Evolutionary conservation across 2,888 invertebrate genomes (phyloP).

Genomic region (Belgica antarctica): DNA sequence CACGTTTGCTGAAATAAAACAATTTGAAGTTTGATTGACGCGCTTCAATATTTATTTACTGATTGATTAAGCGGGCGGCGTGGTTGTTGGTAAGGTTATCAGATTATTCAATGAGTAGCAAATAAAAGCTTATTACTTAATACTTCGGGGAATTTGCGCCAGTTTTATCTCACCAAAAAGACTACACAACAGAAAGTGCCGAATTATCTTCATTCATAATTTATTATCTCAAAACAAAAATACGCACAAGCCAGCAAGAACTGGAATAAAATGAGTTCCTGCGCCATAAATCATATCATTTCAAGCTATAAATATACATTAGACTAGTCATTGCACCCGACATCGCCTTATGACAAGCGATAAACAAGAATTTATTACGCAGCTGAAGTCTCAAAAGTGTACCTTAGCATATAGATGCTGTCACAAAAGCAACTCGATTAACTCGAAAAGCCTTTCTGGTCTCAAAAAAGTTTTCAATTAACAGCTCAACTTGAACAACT

Average conservation of each 20-base stretch:
- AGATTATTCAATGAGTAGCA: not conserved
- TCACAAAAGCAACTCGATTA: too few relatives aligned
- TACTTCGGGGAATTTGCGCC: not conserved
- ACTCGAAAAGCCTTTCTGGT: too few relatives aligned
- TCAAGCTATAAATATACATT: constrained; percentile 30
- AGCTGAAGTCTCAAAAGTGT: constrained; percentile 13
- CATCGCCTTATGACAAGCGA: not conserved
- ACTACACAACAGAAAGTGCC: not conserved
- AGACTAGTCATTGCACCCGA: constrained; percentile 37
- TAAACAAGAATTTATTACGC: constrained; percentile 13
- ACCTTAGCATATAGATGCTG: too few relatives aligned
- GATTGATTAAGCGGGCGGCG: too few relatives aligned
- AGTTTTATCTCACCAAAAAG: not conserved
- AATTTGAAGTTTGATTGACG: too few relatives aligned
- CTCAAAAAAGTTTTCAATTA: too few relatives aligned
- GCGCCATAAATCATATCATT: constrained; percentile 12
- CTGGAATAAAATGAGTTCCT: not conserved
- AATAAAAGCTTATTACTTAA: not conserved
- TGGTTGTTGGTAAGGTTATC: too few relatives aligned
- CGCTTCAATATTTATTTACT: too few relatives aligned
- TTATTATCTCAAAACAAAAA: constrained; percentile 27
- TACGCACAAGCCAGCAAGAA: not conserved
- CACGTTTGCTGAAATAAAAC: not conserved
- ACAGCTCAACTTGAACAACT: too few relatives aligned
- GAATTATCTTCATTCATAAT: not conserved